Conservation (phyloP, 2,113 vertebrate genomes). For the Cheirogaleus medius region DNA sequence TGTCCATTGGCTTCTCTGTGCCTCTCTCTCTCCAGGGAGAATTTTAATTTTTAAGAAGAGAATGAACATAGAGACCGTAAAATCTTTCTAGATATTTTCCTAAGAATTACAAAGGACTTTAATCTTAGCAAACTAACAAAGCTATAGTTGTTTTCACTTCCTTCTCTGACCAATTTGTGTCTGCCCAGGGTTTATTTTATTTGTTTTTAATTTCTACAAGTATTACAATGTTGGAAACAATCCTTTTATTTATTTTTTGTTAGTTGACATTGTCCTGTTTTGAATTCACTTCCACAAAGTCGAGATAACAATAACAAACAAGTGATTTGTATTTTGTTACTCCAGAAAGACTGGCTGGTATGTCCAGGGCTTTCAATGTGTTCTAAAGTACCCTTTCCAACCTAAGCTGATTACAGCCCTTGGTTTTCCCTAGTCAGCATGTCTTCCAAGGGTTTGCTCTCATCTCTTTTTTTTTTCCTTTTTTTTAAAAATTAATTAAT, state of each 20-base stretch:
- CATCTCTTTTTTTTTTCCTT: no score
- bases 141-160: background rate
- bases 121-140: background rate
- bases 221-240: background rate
- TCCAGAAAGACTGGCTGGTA: background rate
- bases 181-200: background rate
- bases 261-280: background rate
- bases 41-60: background rate
- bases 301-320: background rate
- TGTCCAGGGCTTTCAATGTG: background rate
- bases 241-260: background rate
- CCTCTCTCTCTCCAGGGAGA: background rate
- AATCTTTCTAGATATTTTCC: background rate
- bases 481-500: no score
- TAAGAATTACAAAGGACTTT: background rate
- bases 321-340: background rate
- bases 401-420: background rate
- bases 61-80: background rate
- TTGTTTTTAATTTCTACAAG: background rate
- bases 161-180: background rate
- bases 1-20: background rate
- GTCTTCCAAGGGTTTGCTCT: background rate
- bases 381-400: background rate
- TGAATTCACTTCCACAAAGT: background rate
- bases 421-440: background rate